Evolutionary conservation across 64 coral and sea anemone genomes (phyloP).

Genomic region (Montipora cactus): DNA sequence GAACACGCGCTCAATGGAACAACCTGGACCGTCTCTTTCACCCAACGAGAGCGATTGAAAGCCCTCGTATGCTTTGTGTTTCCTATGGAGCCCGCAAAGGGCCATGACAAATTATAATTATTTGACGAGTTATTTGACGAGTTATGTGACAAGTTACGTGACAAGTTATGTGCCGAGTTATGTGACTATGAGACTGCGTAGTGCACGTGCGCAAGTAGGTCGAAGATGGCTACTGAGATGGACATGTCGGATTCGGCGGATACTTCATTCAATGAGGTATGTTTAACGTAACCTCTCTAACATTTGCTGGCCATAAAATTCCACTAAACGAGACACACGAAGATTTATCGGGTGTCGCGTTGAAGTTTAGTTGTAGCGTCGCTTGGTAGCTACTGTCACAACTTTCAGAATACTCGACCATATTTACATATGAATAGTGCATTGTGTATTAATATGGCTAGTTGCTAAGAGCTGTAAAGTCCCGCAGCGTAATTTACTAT

Average conservation of each 20-base stretch:
- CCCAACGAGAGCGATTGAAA: too few species aligned
- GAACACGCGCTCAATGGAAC: too few species aligned
- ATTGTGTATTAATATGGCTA: background rate
- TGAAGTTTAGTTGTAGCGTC: conserved; percentile 35
- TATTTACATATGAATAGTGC: too few species aligned
- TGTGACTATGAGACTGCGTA: background rate
- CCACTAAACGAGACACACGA: conserved; percentile 45
- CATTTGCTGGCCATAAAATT: conserved; percentile 46
- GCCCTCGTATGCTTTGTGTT: too few species aligned
- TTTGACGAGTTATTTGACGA: too few species aligned
- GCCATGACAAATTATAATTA: too few species aligned
- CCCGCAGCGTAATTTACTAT: conserved; percentile 33
- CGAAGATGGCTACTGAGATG: background rate
- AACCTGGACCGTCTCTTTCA: too few species aligned
- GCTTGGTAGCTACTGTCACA: conserved; percentile 1
- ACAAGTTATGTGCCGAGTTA: too few species aligned
- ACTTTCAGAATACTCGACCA: background rate
- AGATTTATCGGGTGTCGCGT: conserved; percentile 44
- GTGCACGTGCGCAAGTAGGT: background rate
- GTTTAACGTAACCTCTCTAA: background rate
- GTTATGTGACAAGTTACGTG: too few species aligned
- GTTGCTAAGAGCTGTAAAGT: background rate
- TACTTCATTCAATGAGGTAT: conserved; percentile 52
- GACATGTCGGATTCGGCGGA: background rate
- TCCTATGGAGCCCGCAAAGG: too few species aligned